Percentiles rank a stretch among this genome's conserved stretches.
These are phyloP conservation scores for Hirtodrosophila confusa DNA, from an alignment of 2,888 invertebrate species.

Conservation along the genomic window DNA sequence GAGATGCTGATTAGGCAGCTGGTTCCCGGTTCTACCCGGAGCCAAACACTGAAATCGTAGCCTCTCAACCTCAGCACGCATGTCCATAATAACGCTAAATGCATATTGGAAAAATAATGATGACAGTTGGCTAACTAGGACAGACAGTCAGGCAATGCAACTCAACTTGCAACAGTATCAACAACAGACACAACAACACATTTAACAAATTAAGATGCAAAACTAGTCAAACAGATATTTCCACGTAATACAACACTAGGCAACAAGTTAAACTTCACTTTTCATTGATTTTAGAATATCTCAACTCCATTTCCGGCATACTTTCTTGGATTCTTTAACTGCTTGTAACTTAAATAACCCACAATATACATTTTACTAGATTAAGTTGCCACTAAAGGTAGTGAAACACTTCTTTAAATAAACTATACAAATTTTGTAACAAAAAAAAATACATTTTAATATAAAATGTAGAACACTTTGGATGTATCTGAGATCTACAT, in stretches of 20 bases:
- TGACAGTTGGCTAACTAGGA: conserved; percentile 75
- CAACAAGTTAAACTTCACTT: conserved; percentile 3
- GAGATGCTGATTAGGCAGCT: conserved; percentile 72
- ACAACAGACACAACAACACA: conserved; percentile 43
- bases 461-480: too few relatives aligned
- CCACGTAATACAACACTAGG: conserved; percentile 30
- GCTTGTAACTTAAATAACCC: too few relatives aligned
- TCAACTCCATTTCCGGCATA: neutral
- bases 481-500: too few relatives aligned
- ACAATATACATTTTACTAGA: too few relatives aligned
- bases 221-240: conserved; percentile 19
- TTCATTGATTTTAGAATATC: too few relatives aligned
- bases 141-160: conserved; percentile 52
- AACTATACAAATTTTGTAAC: too few relatives aligned
- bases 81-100: conserved; percentile 71
- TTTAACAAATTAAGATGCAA: conserved; percentile 72
- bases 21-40: conserved; percentile 12
- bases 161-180: conserved; percentile 25
- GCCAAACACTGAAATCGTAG: conserved; percentile 34
- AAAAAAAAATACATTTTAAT: too few relatives aligned
- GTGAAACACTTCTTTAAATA: too few relatives aligned
- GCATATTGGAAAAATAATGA: conserved; percentile 77
- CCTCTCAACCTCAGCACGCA: conserved; percentile 59
- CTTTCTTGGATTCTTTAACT: too few relatives aligned
- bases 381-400: too few relatives aligned